A percentile compares a stretch with the other conserved stretches of the same genome.
These are phyloP conservation scores for Conger conger DNA, from an alignment of 2,113 vertebrate genomes.

Conservation along the genomic window DNA sequence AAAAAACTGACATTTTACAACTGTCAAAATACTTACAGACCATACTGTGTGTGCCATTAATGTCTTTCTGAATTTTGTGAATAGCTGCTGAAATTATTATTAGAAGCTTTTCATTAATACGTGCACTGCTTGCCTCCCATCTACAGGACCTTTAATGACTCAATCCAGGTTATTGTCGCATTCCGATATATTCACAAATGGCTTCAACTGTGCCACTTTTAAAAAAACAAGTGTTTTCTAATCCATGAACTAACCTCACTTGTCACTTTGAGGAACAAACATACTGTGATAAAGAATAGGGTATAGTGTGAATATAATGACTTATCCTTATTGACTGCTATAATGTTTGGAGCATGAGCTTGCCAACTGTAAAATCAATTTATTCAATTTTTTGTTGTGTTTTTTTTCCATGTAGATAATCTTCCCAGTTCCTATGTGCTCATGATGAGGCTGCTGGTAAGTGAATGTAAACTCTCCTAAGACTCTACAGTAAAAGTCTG, in stretches of 20 bases:
- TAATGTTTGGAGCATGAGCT: not conserved
- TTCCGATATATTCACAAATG: no score
- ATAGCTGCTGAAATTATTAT: no score
- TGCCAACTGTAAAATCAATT: not conserved
- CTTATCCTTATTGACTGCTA: not conserved
- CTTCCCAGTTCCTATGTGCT: constrained; percentile 77
- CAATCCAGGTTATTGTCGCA: no score
- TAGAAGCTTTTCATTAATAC: no score
- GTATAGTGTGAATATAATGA: not conserved
- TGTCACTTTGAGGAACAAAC: not conserved
- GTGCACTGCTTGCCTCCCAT: no score
- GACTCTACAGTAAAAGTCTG: not conserved
- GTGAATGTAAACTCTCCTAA: constrained; percentile 37
- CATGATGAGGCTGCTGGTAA: constrained; percentile 80
- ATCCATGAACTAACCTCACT: not conserved
- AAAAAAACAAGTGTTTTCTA: not conserved
- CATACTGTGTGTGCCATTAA: no score
- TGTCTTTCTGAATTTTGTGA: no score
- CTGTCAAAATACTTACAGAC: no score
- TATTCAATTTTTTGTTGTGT: not conserved
- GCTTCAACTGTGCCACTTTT: not conserved
- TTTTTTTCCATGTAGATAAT: constrained; percentile 51
- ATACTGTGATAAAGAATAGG: not conserved
- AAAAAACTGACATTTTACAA: no score
- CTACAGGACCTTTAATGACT: no score